A percentile compares a stretch with the other conserved stretches of the same genome.
Conservation (phyloP, 2,797 vertebrate species). For the Anas flavirostris region DNA sequence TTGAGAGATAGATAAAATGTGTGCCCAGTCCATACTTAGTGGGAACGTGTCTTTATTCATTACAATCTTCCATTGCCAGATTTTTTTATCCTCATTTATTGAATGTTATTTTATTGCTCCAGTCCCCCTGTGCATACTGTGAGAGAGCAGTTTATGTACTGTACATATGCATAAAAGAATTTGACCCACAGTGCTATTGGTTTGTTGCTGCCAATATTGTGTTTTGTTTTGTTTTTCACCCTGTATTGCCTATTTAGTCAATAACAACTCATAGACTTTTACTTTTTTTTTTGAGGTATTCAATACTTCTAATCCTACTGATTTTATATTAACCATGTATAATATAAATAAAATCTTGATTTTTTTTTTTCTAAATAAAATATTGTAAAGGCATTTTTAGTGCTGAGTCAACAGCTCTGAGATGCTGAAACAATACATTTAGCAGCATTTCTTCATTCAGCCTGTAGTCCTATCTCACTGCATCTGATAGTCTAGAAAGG, state of each 20-base stretch:
- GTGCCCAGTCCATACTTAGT: not conserved
- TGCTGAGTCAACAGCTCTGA: not conserved
- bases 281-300: not conserved
- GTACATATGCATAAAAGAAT: not conserved
- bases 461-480: not conserved
- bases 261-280: not conserved
- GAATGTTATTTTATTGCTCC: not conserved
- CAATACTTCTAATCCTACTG: not conserved
- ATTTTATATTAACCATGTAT: not conserved
- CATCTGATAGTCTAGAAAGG: not conserved
- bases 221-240: not conserved
- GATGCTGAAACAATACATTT: not conserved
- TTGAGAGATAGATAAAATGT: constrained; percentile 6
- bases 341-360: not conserved
- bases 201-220: not conserved
- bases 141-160: not conserved
- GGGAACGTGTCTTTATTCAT: not conserved
- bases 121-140: not conserved
- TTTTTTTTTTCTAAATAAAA: not conserved
- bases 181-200: not conserved
- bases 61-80: not conserved
- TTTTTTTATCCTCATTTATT: constrained; percentile 5
- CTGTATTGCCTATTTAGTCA: not conserved
- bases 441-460: not conserved
- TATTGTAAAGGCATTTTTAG: not conserved